phyloP scores from a whole-genome alignment of 1,140 invertebrate genomes.

The Hylyphantes graminicola region DNA sequence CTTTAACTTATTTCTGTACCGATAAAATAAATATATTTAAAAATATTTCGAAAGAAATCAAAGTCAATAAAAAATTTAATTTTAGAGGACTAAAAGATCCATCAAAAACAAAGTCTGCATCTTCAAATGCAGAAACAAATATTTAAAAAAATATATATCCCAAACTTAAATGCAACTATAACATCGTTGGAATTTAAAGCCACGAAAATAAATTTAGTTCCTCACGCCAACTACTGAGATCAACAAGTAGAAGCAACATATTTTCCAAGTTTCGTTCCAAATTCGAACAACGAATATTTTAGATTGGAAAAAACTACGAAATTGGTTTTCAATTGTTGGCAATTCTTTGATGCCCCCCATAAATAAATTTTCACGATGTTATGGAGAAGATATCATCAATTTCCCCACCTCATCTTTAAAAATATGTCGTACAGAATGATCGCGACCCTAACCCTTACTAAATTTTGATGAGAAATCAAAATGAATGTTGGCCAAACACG shows the following conservation, averaged over 20 bases:
- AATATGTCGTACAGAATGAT: not conserved
- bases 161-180: too few relatives aligned
- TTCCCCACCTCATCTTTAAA: not conserved
- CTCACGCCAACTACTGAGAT: not conserved
- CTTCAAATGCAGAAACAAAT: too few relatives aligned
- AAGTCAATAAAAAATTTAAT: too few relatives aligned
- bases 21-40: too few relatives aligned
- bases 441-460: slow-evolving; percentile 9
- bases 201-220: slow-evolving; percentile 6
- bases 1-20: too few relatives aligned
- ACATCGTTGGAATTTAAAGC: too few relatives aligned
- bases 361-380: slow-evolving; percentile 8
- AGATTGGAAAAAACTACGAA: not conserved
- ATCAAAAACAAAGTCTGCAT: too few relatives aligned
- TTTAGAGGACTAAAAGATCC: too few relatives aligned
- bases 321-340: slow-evolving; percentile 5
- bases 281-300: slow-evolving; percentile 9
- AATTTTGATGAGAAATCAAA: slow-evolving; percentile 15
- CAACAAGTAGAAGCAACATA: slow-evolving; percentile 27
- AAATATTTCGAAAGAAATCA: too few relatives aligned
- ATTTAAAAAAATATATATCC: too few relatives aligned
- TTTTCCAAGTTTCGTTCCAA: slow-evolving; percentile 8
- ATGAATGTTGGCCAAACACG: not conserved
- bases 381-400: slow-evolving; percentile 4
- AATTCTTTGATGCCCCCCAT: not conserved